These are phyloP conservation scores for Apamea crenata DNA, from an alignment of 2,888 invertebrate genomes.

Conservation along the genomic window DNA sequence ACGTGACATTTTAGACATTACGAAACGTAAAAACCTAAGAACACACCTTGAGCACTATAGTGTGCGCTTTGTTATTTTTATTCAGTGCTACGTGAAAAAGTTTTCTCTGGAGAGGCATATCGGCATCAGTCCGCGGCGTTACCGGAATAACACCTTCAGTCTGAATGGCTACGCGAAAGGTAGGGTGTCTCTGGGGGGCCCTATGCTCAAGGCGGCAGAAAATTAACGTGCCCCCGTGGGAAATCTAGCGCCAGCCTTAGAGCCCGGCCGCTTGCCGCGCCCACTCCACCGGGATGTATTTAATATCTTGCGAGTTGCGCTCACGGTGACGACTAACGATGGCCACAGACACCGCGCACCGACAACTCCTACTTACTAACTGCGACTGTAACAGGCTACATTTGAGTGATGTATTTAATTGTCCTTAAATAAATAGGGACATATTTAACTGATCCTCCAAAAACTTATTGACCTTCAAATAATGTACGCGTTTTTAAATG, in stretches of 20 bases:
- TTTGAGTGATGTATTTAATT: background rate
- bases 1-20: constrained; percentile 47
- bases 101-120: constrained; percentile 85
- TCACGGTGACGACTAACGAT: constrained; percentile 69
- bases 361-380: constrained; percentile 8
- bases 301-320: constrained; percentile 81
- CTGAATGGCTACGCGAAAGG: constrained; percentile 89
- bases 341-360: constrained; percentile 14
- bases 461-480: background rate
- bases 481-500: background rate
- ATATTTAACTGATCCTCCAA: background rate
- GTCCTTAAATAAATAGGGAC: background rate
- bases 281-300: constrained; percentile 86
- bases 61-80: constrained; percentile 78
- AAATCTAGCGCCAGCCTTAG: constrained; percentile 91
- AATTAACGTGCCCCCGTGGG: constrained; percentile 93
- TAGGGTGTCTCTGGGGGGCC: constrained; percentile 91
- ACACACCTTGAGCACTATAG: constrained; percentile 62
- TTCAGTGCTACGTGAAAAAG: constrained; percentile 80
- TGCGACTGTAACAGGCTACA: background rate
- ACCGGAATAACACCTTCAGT: constrained; percentile 90
- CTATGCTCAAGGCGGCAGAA: constrained; percentile 94
- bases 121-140: constrained; percentile 86
- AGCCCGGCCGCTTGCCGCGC: constrained; percentile 79
- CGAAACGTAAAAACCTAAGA: constrained; percentile 50